A percentile compares a stretch with the other conserved stretches of the same genome.
Evolutionary conservation across 2,888 invertebrate genomes (phyloP).

Genomic region (Caenorhabditis sinica): DNA sequence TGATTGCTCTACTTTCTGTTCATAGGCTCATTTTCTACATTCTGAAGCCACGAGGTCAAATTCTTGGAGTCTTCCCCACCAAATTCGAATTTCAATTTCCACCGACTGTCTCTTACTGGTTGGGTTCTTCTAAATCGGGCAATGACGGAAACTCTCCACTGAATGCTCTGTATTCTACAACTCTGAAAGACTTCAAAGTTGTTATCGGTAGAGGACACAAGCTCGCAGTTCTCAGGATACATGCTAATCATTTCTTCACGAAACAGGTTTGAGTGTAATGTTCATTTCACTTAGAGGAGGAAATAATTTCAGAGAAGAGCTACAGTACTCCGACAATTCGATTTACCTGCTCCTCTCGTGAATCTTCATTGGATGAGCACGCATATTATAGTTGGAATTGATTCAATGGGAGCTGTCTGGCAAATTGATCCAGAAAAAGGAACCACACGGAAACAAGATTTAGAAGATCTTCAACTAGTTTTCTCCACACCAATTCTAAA

Average conservation of each 20-base stretch:
- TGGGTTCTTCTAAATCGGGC: slow-evolving; percentile 42
- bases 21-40: slow-evolving; percentile 72
- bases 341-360: slow-evolving; percentile 44
- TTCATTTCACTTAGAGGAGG: neutral
- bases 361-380: slow-evolving; percentile 60
- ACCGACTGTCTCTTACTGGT: slow-evolving; percentile 93
- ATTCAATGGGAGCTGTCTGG: slow-evolving; percentile 59
- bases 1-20: slow-evolving; percentile 78
- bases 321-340: slow-evolving; percentile 40
- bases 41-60: slow-evolving; percentile 66
- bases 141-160: slow-evolving; percentile 27
- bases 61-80: slow-evolving; percentile 69
- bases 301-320: slow-evolving; percentile 57
- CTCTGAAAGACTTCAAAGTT: slow-evolving; percentile 46
- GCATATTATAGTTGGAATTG: slow-evolving; percentile 59
- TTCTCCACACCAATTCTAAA: slow-evolving; percentile 85
- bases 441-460: slow-evolving; percentile 82
- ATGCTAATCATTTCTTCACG: slow-evolving; percentile 50
- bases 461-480: slow-evolving; percentile 83
- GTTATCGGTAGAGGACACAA: slow-evolving; percentile 54
- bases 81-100: slow-evolving; percentile 87
- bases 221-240: slow-evolving; percentile 50
- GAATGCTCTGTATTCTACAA: slow-evolving; percentile 31
- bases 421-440: slow-evolving; percentile 70
- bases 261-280: slow-evolving; percentile 39